phyloP scores from a whole-genome alignment of 2,113 vertebrate species.

The Stigmatopora argus region DNA sequence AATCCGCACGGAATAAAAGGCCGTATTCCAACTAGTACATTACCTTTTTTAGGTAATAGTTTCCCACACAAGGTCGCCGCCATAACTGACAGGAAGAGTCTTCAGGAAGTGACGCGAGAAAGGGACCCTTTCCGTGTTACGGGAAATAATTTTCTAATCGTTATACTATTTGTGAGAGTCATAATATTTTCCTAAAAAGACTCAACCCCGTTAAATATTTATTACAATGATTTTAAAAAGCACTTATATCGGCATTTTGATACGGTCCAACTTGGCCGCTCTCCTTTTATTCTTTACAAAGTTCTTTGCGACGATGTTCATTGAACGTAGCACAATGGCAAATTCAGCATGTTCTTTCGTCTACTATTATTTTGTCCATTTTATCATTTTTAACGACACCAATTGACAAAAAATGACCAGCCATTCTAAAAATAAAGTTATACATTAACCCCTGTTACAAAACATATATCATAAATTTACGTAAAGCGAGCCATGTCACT shows the following conservation, averaged over 20 bases:
- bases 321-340: background rate
- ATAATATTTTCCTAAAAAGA: background rate
- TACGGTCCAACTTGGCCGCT: background rate
- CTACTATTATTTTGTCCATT: background rate
- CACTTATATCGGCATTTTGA: background rate
- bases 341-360: background rate
- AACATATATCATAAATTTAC: conserved; percentile 42
- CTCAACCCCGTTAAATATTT: background rate
- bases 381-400: background rate
- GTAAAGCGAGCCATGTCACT: conserved; percentile 26
- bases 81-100: conserved; percentile 58
- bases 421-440: background rate
- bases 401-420: background rate
- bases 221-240: background rate
- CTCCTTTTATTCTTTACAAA: background rate
- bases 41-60: conserved; percentile 65
- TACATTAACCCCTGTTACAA: background rate
- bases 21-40: background rate
- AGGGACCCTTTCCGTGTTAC: background rate
- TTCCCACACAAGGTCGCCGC: conserved; percentile 72
- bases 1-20: rapidly evolving
- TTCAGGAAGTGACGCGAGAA: conserved; percentile 3
- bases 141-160: background rate
- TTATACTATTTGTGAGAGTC: background rate
- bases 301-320: rapidly evolving